Conservation (phyloP, 2,888 invertebrate genomes). For the Anaspis maculata region DNA sequence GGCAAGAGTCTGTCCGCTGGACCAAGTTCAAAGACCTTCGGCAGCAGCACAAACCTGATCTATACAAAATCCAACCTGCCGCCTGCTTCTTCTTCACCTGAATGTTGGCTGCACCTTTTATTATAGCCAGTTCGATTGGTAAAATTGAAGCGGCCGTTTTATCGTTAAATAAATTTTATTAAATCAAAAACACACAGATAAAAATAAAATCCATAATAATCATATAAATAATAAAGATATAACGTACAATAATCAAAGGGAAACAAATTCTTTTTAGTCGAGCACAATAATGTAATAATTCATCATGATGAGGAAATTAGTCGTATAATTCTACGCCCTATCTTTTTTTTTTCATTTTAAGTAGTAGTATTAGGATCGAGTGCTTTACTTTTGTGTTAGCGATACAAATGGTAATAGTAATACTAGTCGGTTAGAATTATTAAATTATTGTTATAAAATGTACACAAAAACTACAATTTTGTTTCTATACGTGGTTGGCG, state of each 20-base stretch:
- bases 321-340: constrained; percentile 15
- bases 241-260: constrained; percentile 28
- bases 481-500: too few species aligned
- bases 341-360: constrained; percentile 16
- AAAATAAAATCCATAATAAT: constrained; percentile 20
- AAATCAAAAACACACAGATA: constrained; percentile 30
- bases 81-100: too few species aligned
- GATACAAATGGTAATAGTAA: constrained; percentile 28
- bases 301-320: too few species aligned
- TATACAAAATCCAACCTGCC: constrained; percentile 16
- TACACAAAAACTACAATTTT: constrained; percentile 27
- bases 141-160: neutral
- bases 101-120: too few species aligned
- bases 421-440: constrained; percentile 29
- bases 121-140: too few species aligned
- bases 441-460: constrained; percentile 29
- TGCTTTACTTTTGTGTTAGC: constrained; percentile 21
- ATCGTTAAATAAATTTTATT: constrained; percentile 28
- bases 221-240: constrained; percentile 26
- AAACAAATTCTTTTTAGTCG: constrained; percentile 13
- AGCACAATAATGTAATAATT: constrained; percentile 19
- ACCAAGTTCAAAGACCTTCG: constrained; percentile 20
- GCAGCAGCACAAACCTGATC: constrained; percentile 21
- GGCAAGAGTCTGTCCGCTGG: constrained; percentile 14
- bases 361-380: constrained; percentile 21